Evolutionary conservation across 1,140 invertebrate genomes (phyloP).

Genomic region (Drosophila tsacasi): DNA sequence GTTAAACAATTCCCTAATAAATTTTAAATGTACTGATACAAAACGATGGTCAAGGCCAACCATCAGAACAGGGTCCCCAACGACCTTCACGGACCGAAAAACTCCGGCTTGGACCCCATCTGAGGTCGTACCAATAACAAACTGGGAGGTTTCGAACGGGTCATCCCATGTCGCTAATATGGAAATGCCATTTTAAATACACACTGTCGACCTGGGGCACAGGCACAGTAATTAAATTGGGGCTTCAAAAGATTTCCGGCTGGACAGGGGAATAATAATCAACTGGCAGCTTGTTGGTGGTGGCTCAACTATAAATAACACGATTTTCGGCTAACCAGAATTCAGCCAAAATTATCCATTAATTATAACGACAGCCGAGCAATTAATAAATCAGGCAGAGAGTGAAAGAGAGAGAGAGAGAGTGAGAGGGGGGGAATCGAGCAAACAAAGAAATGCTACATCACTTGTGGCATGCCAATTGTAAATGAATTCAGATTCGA

Average conservation of each 20-base stretch:
- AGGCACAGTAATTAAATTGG: constrained; percentile 33
- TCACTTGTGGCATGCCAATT: constrained; percentile 58
- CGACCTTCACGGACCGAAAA: constrained; percentile 13
- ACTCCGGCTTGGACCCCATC: background rate
- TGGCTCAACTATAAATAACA: constrained; percentile 39
- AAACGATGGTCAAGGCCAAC: background rate
- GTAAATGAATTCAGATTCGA: constrained; percentile 47
- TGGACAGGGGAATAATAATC: constrained; percentile 31
- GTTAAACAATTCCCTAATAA: constrained; percentile 1
- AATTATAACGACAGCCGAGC: constrained; percentile 50
- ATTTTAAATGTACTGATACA: constrained; percentile 9
- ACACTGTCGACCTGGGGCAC: background rate
- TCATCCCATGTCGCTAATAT: constrained; percentile 25
- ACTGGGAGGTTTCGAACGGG: background rate
- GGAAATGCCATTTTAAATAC: constrained; percentile 41
- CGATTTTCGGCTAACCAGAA: constrained; percentile 55
- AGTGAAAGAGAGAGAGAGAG: background rate
- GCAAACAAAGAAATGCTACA: constrained; percentile 53
- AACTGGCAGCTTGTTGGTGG: constrained; percentile 19
- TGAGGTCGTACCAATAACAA: constrained; percentile 15
- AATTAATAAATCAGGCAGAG: constrained; percentile 46
- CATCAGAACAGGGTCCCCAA: constrained; percentile 7
- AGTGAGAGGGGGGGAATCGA: background rate
- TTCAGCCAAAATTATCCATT: constrained; percentile 49
- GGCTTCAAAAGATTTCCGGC: constrained; percentile 54